Percentiles rank a stretch among this genome's conserved stretches.
Conservation (phyloP, 2,888 invertebrate species). For the Ectemnius continuus region DNA sequence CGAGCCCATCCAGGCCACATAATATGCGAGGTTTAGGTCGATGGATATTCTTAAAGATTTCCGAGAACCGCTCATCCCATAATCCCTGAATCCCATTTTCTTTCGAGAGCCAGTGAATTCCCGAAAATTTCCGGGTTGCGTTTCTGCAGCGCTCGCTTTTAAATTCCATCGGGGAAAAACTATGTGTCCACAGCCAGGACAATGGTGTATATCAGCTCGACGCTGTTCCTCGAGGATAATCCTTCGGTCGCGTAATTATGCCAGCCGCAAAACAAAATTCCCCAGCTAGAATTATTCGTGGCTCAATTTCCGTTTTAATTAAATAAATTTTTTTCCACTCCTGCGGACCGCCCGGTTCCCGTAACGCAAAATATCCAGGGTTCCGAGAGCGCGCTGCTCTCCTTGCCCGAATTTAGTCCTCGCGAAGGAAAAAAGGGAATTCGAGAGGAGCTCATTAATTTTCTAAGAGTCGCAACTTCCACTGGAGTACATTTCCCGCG, state of each 20-base stretch:
- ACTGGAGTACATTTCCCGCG: too few species aligned
- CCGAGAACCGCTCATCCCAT: too few species aligned
- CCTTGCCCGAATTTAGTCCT: not conserved
- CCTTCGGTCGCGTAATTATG: not conserved
- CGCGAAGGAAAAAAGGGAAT: too few species aligned
- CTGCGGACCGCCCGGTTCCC: too few species aligned
- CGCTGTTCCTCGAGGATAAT: conserved; percentile 3
- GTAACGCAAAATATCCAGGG: not conserved
- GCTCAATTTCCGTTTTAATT: conserved; percentile 12
- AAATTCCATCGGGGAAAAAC: not conserved
- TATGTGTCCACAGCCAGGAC: not conserved
- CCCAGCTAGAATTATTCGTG: not conserved
- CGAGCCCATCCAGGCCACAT: too few species aligned
- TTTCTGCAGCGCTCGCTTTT: not conserved
- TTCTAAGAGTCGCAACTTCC: too few species aligned
- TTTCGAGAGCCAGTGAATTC: too few species aligned
- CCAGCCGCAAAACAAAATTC: not conserved
- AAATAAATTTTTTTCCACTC: conserved; percentile 12
- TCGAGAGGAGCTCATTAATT: too few species aligned
- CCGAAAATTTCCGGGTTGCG: not conserved
- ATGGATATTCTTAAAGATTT: too few species aligned
- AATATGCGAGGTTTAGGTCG: too few species aligned
- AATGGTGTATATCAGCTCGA: not conserved
- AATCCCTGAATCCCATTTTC: too few species aligned
- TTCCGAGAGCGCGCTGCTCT: not conserved